These are phyloP conservation scores for Atta texana DNA, from an alignment of 1,140 invertebrate genomes.

Conservation along the genomic window DNA sequence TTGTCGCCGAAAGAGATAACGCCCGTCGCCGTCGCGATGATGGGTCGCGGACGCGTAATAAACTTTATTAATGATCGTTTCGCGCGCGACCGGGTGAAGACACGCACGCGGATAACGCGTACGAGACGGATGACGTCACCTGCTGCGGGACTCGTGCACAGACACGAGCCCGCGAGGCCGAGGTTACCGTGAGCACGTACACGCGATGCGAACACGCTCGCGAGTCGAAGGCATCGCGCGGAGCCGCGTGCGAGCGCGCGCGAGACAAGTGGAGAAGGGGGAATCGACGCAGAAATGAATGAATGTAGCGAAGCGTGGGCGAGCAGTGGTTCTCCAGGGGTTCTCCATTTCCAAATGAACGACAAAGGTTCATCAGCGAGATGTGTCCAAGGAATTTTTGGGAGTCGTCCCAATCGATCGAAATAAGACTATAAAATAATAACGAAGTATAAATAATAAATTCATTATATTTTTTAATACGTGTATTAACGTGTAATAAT, in stretches of 20 bases:
- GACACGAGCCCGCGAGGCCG: conserved; percentile 53
- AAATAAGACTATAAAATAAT: neutral
- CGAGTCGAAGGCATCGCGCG: too few relatives aligned
- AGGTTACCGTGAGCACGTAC: conserved; percentile 56
- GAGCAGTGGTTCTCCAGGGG: conserved; percentile 75
- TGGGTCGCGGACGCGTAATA: conserved; percentile 65
- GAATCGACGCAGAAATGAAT: conserved; percentile 80
- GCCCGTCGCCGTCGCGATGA: conserved; percentile 18
- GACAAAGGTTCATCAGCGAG: neutral
- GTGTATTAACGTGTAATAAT: neutral
- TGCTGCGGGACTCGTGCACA: conserved; percentile 61
- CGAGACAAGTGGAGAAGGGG: conserved; percentile 49
- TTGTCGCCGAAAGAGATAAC: conserved; percentile 31
- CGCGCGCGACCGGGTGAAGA: conserved; percentile 54
- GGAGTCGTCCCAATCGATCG: neutral
- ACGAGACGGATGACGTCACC: conserved; percentile 79
- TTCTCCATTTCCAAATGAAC: neutral
- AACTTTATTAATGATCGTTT: conserved; percentile 74
- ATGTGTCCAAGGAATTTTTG: neutral
- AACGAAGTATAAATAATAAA: neutral
- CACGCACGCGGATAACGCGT: conserved; percentile 60
- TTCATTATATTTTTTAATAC: neutral
- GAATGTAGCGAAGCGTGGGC: conserved; percentile 82
- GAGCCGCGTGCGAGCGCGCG: conserved; percentile 45
- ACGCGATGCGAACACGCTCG: conserved; percentile 68